Evolutionary conservation across 2,113 vertebrate genomes (phyloP).

Genomic region (Chloropsis cyanopogon): DNA sequence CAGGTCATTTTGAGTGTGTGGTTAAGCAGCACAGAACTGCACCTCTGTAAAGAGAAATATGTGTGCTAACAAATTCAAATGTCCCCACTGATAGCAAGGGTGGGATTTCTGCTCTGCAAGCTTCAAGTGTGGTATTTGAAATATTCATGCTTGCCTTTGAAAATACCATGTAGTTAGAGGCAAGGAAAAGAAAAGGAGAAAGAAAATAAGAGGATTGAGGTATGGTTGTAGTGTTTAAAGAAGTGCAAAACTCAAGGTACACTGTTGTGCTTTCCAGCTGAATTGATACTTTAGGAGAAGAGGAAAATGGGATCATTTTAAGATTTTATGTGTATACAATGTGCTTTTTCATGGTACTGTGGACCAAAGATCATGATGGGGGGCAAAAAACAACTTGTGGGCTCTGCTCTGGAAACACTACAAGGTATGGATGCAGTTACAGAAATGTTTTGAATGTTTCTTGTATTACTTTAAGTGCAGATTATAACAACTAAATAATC

Average conservation of each 20-base stretch:
- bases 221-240: neutral
- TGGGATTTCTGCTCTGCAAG: neutral
- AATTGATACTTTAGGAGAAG: neutral
- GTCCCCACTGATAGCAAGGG: neutral
- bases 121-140: neutral
- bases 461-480: neutral
- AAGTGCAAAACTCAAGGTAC: neutral
- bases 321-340: neutral
- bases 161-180: neutral
- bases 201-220: neutral
- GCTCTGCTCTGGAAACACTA: neutral
- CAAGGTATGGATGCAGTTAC: neutral
- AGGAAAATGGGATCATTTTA: neutral
- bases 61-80: neutral
- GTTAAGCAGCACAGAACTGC: neutral
- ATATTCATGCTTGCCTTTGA: neutral
- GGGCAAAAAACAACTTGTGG: fast-evolving
- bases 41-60: neutral
- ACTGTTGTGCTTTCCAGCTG: neutral
- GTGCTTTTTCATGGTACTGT: neutral
- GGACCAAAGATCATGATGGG: neutral
- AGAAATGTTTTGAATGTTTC: neutral
- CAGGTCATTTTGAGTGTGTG: neutral
- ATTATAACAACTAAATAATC: neutral
- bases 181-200: neutral